Conservation (phyloP, 1,140 invertebrate genomes). For the Whitmania pigra region DNA sequence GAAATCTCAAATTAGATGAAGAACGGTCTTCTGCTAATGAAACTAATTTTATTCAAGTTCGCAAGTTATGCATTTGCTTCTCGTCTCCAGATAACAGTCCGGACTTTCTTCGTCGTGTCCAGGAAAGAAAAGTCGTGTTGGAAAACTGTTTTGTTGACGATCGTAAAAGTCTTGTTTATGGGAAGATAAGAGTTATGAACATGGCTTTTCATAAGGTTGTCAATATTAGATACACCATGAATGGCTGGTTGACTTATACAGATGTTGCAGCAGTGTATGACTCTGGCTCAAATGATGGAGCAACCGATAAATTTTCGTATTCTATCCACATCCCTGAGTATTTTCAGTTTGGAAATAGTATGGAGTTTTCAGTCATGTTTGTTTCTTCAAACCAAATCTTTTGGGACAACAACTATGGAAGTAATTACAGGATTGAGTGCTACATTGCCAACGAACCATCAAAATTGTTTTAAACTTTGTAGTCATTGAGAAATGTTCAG, state of each 20-base stretch:
- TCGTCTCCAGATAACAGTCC: slow-evolving; percentile 61
- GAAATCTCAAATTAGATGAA: slow-evolving; percentile 29
- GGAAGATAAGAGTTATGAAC: slow-evolving; percentile 73
- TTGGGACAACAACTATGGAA: slow-evolving; percentile 77
- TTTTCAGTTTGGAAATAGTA: slow-evolving; percentile 56
- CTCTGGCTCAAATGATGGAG: slow-evolving; percentile 75
- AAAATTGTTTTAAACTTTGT: background rate
- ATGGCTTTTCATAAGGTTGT: slow-evolving; percentile 81
- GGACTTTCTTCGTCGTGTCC: slow-evolving; percentile 64
- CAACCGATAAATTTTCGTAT: slow-evolving; percentile 71
- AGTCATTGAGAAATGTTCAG: background rate
- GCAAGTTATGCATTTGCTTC: slow-evolving; percentile 59
- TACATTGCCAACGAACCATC: slow-evolving; percentile 25
- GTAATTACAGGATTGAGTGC: slow-evolving; percentile 55
- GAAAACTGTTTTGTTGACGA: slow-evolving; percentile 61
- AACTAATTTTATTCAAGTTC: slow-evolving; percentile 4
- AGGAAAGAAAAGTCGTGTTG: slow-evolving; percentile 60
- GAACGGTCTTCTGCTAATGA: background rate
- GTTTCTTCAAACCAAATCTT: slow-evolving; percentile 60
- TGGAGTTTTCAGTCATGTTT: slow-evolving; percentile 71
- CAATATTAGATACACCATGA: slow-evolving; percentile 67
- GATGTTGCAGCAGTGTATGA: slow-evolving; percentile 68
- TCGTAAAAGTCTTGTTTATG: slow-evolving; percentile 59
- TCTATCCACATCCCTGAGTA: slow-evolving; percentile 50
- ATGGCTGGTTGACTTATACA: slow-evolving; percentile 68